Evolutionary conservation across 2,113 vertebrate genomes (phyloP).

Genomic region (Odontophorus gujanensis): DNA sequence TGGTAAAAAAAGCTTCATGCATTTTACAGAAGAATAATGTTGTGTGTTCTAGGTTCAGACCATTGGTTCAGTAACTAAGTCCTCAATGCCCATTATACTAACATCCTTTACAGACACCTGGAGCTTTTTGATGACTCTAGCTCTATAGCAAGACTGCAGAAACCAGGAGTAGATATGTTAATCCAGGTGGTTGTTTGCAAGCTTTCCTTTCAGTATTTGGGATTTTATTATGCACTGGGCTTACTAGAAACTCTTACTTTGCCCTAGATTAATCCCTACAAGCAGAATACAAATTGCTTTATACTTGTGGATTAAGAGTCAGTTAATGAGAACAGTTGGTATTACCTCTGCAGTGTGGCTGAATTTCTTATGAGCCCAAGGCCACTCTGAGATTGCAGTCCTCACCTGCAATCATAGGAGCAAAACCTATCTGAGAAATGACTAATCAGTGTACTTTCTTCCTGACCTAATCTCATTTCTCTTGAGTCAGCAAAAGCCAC

Average conservation of each 20-base stretch:
- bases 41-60: accelerated
- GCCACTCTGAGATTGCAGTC: neutral
- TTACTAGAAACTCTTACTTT: slow-evolving; percentile 8
- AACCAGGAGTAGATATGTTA: neutral
- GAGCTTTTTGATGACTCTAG: neutral
- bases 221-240: neutral
- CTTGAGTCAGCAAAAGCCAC: slow-evolving; percentile 10
- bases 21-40: neutral
- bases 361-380: neutral
- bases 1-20: neutral
- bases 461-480: slow-evolving; percentile 31
- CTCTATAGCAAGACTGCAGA: neutral
- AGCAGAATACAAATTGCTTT: slow-evolving; percentile 10
- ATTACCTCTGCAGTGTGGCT: slow-evolving; percentile 3
- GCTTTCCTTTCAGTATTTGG: neutral
- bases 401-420: slow-evolving; percentile 28
- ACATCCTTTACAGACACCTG: neutral
- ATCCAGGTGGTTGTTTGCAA: neutral
- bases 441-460: slow-evolving; percentile 24
- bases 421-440: neutral
- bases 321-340: slow-evolving; percentile 31
- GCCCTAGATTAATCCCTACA: slow-evolving; percentile 16
- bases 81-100: neutral
- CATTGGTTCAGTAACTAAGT: neutral
- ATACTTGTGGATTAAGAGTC: slow-evolving; percentile 8